Evolutionary conservation across 2,113 vertebrate genomes (phyloP).

Genomic region (Artemisiospiza belli): DNA sequence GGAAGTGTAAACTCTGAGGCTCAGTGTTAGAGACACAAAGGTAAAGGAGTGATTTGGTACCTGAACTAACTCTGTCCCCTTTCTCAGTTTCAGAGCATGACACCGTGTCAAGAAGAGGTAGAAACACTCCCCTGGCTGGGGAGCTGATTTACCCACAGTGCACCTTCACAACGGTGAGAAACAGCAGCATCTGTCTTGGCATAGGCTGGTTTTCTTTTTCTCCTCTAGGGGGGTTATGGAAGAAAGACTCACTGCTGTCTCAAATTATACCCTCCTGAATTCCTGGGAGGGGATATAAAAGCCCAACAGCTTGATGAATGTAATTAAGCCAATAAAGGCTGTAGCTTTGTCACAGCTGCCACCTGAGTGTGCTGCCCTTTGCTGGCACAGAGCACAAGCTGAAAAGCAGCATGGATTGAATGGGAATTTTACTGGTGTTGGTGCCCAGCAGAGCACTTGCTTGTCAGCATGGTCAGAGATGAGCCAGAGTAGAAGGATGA

Average conservation of each 20-base stretch:
- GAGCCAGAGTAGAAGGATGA: background rate
- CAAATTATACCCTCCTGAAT: background rate
- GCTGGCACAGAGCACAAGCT: background rate
- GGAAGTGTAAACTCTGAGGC: constrained; percentile 65
- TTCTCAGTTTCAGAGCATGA: background rate
- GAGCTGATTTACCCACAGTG: background rate
- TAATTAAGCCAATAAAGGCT: constrained; percentile 24
- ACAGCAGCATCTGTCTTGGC: background rate
- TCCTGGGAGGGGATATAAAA: background rate
- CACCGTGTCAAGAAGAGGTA: rapidly evolving
- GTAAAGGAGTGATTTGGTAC: background rate
- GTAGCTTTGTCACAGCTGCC: constrained; percentile 18
- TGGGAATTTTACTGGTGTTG: background rate
- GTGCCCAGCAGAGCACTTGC: background rate
- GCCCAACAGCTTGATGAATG: background rate
- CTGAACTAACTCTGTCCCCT: background rate
- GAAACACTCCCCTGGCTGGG: background rate
- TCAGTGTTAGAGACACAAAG: background rate
- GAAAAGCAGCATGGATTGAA: background rate
- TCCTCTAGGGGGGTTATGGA: background rate
- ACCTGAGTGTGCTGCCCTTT: background rate
- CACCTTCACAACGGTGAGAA: background rate
- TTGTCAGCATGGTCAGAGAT: background rate
- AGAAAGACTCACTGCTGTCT: background rate
- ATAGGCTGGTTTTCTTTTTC: rapidly evolving